Percentiles rank a stretch among this genome's conserved stretches.
Conservation (phyloP, 1,140 invertebrate genomes). For the Grapholita molesta region DNA sequence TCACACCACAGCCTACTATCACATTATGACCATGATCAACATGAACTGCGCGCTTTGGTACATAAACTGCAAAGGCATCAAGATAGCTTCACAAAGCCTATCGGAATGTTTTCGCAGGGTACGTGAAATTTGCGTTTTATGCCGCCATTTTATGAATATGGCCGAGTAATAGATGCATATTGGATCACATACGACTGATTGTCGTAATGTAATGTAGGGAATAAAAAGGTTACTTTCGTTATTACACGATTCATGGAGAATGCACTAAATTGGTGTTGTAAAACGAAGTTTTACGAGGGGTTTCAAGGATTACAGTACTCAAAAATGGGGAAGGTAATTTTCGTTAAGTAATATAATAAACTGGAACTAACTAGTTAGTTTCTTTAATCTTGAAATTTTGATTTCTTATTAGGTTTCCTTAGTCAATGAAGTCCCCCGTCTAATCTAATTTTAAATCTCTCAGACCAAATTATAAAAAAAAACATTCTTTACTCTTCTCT, state of each 20-base stretch:
- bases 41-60: conserved; percentile 83
- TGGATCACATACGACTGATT: background rate
- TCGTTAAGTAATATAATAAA: too few relatives aligned
- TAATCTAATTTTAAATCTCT: too few relatives aligned
- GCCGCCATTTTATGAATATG: conserved; percentile 10
- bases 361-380: too few relatives aligned
- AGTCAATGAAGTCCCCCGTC: too few relatives aligned
- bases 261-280: background rate
- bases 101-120: conserved; percentile 75
- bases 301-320: background rate
- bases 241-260: background rate
- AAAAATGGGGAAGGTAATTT: background rate
- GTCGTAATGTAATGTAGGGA: background rate
- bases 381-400: too few relatives aligned
- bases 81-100: conserved; percentile 77
- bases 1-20: conserved; percentile 80
- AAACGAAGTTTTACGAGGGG: too few relatives aligned
- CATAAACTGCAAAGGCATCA: conserved; percentile 81
- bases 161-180: background rate
- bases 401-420: too few relatives aligned
- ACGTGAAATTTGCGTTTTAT: conserved; percentile 20
- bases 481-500: too few relatives aligned
- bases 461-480: too few relatives aligned
- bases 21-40: conserved; percentile 82
- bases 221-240: background rate